These are phyloP conservation scores for Serilophus lunatus DNA, from an alignment of 2,113 vertebrate genomes.

Conservation along the genomic window DNA sequence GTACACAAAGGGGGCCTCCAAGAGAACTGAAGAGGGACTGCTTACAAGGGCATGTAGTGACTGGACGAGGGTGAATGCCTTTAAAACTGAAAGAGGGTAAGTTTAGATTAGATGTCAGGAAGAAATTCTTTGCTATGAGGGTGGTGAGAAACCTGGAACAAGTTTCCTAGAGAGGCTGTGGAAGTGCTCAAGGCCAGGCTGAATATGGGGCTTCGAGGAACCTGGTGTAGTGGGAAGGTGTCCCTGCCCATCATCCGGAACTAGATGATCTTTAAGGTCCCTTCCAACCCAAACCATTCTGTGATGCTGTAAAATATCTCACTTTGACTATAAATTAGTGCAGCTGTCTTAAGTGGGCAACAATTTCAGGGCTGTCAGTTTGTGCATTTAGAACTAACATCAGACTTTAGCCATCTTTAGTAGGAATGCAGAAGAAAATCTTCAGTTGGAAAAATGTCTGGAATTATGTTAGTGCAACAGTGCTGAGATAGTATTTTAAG, in stretches of 20 bases:
- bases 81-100: background rate
- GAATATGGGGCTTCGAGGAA: background rate
- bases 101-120: background rate
- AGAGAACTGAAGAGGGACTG: background rate
- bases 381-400: background rate
- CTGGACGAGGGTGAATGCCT: background rate
- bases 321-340: background rate
- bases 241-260: background rate
- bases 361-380: background rate
- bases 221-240: background rate
- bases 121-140: background rate
- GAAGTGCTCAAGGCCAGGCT: background rate
- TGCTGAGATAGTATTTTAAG: background rate
- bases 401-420: background rate
- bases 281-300: background rate
- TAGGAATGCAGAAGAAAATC: background rate
- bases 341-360: background rate
- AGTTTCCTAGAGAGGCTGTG: background rate
- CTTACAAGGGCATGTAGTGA: background rate
- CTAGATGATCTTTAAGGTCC: background rate
- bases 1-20: background rate
- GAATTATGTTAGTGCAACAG: background rate
- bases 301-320: background rate
- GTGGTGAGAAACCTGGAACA: background rate
- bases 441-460: background rate